phyloP scores from a whole-genome alignment of 1,140 invertebrate genomes.

The Drosophila tristis region DNA sequence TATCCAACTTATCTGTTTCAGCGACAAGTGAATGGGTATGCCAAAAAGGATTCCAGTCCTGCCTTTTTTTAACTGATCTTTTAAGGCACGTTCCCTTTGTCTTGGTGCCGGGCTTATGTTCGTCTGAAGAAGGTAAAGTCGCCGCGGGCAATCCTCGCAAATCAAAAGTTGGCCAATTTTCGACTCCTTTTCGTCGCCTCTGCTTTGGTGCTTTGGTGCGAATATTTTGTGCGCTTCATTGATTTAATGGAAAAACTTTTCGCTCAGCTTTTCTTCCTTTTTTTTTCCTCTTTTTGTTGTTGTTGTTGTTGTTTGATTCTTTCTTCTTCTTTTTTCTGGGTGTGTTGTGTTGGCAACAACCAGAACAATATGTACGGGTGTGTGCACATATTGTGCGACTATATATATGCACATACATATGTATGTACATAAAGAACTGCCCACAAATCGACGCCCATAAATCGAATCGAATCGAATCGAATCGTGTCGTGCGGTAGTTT shows the following conservation, averaged over 20 bases:
- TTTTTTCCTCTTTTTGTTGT: slow-evolving; percentile 34
- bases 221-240: slow-evolving; percentile 78
- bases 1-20: too few relatives aligned
- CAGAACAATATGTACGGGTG: slow-evolving; percentile 1
- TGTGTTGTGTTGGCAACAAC: neutral
- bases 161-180: slow-evolving; percentile 49
- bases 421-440: slow-evolving; percentile 7
- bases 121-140: neutral
- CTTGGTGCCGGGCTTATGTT: neutral
- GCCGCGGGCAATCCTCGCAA: slow-evolving; percentile 30
- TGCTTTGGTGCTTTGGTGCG: slow-evolving; percentile 56
- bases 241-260: slow-evolving; percentile 82
- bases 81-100: neutral
- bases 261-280: slow-evolving; percentile 44
- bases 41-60: slow-evolving; percentile 29
- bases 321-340: slow-evolving; percentile 11
- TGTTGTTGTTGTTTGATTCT: slow-evolving; percentile 26
- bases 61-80: too few relatives aligned
- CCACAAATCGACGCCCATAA: slow-evolving; percentile 68
- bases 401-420: neutral
- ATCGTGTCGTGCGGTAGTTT: slow-evolving; percentile 13
- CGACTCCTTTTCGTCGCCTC: slow-evolving; percentile 56
- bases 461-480: slow-evolving; percentile 48
- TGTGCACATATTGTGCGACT: neutral
- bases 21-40: neutral